Evolutionary conservation across 2,888 invertebrate genomes (phyloP).

Genomic region (Sialis lutaria): DNA sequence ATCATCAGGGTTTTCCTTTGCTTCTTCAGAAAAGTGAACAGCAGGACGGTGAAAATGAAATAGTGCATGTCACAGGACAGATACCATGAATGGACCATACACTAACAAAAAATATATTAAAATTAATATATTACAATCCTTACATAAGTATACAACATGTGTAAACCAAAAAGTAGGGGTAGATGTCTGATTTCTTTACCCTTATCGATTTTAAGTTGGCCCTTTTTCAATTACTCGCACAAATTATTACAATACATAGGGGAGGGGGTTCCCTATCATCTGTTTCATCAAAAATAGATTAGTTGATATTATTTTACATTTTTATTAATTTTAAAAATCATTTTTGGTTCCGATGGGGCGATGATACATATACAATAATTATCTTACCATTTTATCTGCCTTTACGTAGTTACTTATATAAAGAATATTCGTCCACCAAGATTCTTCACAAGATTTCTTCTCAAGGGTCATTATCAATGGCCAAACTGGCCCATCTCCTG

Average conservation of each 20-base stretch:
- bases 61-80: conserved; percentile 54
- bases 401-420: conserved; percentile 43
- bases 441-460: conserved; percentile 31
- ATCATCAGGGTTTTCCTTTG: conserved; percentile 25
- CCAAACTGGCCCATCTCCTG: conserved; percentile 43
- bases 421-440: conserved; percentile 44
- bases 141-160: neutral
- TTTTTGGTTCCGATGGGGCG: too few relatives aligned
- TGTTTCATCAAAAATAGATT: too few relatives aligned
- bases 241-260: too few relatives aligned
- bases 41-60: conserved; percentile 35
- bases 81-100: conserved; percentile 50
- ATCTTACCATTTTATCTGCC: conserved; percentile 34
- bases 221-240: too few relatives aligned
- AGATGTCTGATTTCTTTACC: neutral
- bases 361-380: neutral
- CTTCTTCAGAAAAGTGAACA: conserved; percentile 28
- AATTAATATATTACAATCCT: neutral
- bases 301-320: too few relatives aligned
- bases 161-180: neutral
- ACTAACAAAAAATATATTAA: conserved; percentile 28
- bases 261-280: too few relatives aligned
- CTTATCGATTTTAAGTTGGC: neutral
- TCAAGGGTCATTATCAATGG: conserved; percentile 30
- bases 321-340: too few relatives aligned